phyloP scores from a whole-genome alignment of 2,113 vertebrate genomes.

The Nyctibius bracteatus region DNA sequence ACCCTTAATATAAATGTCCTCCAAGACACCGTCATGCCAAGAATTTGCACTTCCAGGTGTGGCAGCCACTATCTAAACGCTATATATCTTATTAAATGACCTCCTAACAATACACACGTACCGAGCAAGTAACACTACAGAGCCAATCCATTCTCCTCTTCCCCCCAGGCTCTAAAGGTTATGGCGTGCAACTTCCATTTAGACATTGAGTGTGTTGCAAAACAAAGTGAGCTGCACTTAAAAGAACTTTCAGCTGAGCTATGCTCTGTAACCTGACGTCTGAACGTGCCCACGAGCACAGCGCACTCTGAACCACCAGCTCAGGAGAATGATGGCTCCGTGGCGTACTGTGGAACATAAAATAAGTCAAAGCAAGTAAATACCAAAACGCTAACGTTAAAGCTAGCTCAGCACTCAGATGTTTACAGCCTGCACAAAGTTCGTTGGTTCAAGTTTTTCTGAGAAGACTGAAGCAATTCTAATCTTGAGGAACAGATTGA shows the following conservation, averaged over 20 bases:
- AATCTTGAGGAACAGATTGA: not conserved
- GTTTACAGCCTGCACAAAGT: not conserved
- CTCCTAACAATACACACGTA: not conserved
- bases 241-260: not conserved
- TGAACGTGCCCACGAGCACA: not conserved
- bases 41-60: not conserved
- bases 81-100: not conserved
- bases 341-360: not conserved
- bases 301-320: not conserved
- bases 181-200: not conserved
- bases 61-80: not conserved
- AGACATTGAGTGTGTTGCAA: not conserved
- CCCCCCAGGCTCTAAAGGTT: not conserved
- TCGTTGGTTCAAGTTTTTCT: not conserved
- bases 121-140: not conserved
- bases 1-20: not conserved
- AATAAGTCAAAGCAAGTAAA: not conserved
- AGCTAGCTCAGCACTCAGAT: accelerated
- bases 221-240: not conserved
- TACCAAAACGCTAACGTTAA: not conserved
- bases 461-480: not conserved
- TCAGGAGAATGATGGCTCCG: not conserved
- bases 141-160: not conserved
- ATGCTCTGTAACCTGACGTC: not conserved
- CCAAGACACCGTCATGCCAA: not conserved